Evolutionary conservation across 1,140 invertebrate species (phyloP).

Genomic region (Tetramorium simillimum): DNA sequence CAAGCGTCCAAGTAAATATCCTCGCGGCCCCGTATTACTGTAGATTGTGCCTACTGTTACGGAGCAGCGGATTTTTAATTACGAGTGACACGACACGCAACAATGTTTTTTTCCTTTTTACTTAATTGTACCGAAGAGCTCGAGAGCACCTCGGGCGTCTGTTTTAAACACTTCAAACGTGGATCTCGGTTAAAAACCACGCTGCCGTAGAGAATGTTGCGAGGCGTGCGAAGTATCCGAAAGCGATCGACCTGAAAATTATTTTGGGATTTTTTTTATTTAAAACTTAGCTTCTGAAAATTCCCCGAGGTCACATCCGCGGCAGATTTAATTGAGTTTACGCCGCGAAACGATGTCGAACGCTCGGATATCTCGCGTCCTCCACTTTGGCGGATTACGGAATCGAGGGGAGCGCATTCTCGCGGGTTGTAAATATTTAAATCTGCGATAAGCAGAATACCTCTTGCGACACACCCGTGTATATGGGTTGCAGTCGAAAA

Average conservation of each 20-base stretch:
- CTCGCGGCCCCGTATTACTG: conserved; percentile 76
- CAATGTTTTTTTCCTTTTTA: background rate
- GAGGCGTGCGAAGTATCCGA: conserved; percentile 14
- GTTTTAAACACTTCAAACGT: background rate
- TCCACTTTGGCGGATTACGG: conserved; percentile 43
- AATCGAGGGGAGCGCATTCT: conserved; percentile 26
- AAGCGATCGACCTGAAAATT: background rate
- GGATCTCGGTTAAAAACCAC: conserved; percentile 44
- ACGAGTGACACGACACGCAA: conserved; percentile 13
- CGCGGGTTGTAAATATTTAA: background rate
- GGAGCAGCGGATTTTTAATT: conserved; percentile 40
- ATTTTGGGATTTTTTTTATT: background rate
- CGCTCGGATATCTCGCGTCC: conserved; percentile 49
- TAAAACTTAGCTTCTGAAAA: background rate
- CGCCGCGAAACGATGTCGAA: conserved; percentile 9
- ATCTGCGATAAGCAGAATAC: background rate
- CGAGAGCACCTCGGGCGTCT: background rate
- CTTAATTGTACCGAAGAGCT: background rate
- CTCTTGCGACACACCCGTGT: background rate
- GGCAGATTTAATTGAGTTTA: background rate
- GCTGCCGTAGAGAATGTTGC: conserved; percentile 16
- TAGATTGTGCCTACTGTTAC: conserved; percentile 43
- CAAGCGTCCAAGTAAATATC: conserved; percentile 85
- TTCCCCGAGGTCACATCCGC: background rate
- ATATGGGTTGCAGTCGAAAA: background rate